These are phyloP conservation scores for Thecophora atra DNA, from an alignment of 2,888 invertebrate species.

Conservation along the genomic window DNA sequence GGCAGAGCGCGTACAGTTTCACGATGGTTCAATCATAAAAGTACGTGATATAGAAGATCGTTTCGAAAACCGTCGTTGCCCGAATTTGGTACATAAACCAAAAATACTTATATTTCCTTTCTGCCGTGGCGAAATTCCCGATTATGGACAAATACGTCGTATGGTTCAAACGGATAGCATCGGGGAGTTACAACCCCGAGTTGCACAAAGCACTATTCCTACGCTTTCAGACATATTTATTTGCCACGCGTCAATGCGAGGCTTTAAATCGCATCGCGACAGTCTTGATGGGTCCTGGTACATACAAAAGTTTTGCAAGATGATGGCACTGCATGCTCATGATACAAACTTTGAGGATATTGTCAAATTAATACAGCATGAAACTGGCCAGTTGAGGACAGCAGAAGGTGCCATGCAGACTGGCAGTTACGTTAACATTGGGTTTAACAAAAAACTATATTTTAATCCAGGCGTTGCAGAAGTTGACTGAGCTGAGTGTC, in stretches of 20 bases:
- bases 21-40: slow-evolving; percentile 69
- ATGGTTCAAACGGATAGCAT: slow-evolving; percentile 44
- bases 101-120: slow-evolving; percentile 80
- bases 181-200: slow-evolving; percentile 12
- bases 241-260: slow-evolving; percentile 73
- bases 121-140: slow-evolving; percentile 68
- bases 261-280: slow-evolving; percentile 69
- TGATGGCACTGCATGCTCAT: slow-evolving; percentile 73
- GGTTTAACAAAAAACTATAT: slow-evolving; percentile 73
- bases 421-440: slow-evolving; percentile 72
- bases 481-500: slow-evolving; percentile 19
- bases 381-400: slow-evolving; percentile 65
- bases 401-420: slow-evolving; percentile 68
- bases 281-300: slow-evolving; percentile 74
- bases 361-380: slow-evolving; percentile 71
- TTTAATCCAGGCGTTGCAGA: slow-evolving; percentile 72
- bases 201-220: slow-evolving; percentile 14
- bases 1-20: slow-evolving; percentile 70
- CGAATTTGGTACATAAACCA: slow-evolving; percentile 70
- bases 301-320: slow-evolving; percentile 74
- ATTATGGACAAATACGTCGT: slow-evolving; percentile 52
- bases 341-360: slow-evolving; percentile 73
- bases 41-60: slow-evolving; percentile 70
- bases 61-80: slow-evolving; percentile 71
- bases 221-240: slow-evolving; percentile 71